phyloP scores from a whole-genome alignment of 2,797 vertebrate species.

The Hemibagrus guttatus region DNA sequence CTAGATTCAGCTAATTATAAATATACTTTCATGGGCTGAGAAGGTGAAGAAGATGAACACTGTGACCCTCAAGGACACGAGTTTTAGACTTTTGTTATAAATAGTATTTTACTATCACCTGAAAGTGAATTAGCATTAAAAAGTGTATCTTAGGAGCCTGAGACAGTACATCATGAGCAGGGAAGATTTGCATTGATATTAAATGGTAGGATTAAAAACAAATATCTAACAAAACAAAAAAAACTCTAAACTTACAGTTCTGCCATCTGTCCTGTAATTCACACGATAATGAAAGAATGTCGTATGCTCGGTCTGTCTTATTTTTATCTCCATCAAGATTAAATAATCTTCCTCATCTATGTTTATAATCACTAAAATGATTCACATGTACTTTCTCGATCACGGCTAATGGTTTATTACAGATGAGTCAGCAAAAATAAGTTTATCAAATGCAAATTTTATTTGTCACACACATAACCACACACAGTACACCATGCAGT shows the following conservation, averaged over 20 bases:
- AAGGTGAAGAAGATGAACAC: not conserved
- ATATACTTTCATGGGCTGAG: not conserved
- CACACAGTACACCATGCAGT: no score
- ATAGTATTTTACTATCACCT: no score
- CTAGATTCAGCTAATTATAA: conserved; percentile 6
- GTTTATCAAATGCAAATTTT: no score
- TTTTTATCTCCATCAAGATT: not conserved
- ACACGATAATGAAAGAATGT: not conserved
- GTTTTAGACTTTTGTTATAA: not conserved
- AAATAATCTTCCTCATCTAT: not conserved
- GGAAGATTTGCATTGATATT: not conserved
- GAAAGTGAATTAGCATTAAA: not conserved
- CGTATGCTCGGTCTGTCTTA: not conserved
- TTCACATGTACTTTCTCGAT: not conserved
- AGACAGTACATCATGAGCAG: not conserved
- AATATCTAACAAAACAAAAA: not conserved
- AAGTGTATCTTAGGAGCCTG: not conserved
- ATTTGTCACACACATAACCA: no score
- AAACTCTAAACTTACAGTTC: not conserved
- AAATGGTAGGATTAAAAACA: not conserved
- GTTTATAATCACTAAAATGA: not conserved
- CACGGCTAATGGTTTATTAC: not conserved
- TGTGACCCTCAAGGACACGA: not conserved
- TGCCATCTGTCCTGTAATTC: not conserved
- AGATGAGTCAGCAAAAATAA: not conserved